Evolutionary conservation across 2,888 invertebrate genomes (phyloP).

Genomic region (Megalurothrips usitatus): DNA sequence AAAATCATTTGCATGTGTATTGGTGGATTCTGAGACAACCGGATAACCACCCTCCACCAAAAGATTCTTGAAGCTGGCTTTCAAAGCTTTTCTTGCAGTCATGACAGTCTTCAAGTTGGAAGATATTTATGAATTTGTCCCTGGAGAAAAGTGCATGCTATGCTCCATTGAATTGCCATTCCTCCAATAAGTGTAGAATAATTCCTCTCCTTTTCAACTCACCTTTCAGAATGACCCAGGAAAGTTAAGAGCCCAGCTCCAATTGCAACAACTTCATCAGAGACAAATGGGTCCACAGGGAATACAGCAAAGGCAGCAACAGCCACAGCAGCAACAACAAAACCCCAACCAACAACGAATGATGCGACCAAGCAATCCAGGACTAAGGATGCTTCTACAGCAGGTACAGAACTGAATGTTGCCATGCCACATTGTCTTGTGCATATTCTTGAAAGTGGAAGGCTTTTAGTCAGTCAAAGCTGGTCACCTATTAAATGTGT

Average conservation of each 20-base stretch:
- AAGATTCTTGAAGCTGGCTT: no score
- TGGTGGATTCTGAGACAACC: no score
- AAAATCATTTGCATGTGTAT: no score
- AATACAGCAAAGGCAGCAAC: slow-evolving; percentile 39
- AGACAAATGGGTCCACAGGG: slow-evolving; percentile 37
- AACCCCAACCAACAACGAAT: slow-evolving; percentile 55
- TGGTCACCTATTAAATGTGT: no score
- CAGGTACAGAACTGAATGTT: slow-evolving; percentile 53
- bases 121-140: no score
- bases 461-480: no score
- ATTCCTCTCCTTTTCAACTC: no score
- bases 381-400: slow-evolving; percentile 72
- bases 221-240: slow-evolving; percentile 1
- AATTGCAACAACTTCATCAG: slow-evolving; percentile 39
- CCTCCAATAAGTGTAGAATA: neutral
- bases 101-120: no score
- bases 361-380: slow-evolving; percentile 74
- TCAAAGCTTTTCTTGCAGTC: no score
- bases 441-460: neutral
- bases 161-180: neutral
- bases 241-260: neutral
- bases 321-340: slow-evolving; percentile 44
- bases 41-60: no score
- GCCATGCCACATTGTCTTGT: slow-evolving; percentile 25
- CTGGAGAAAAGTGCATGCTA: neutral